Evolutionary conservation across 92 coral and sea anemone species (phyloP).

Genomic region (Bergia sp.): DNA sequence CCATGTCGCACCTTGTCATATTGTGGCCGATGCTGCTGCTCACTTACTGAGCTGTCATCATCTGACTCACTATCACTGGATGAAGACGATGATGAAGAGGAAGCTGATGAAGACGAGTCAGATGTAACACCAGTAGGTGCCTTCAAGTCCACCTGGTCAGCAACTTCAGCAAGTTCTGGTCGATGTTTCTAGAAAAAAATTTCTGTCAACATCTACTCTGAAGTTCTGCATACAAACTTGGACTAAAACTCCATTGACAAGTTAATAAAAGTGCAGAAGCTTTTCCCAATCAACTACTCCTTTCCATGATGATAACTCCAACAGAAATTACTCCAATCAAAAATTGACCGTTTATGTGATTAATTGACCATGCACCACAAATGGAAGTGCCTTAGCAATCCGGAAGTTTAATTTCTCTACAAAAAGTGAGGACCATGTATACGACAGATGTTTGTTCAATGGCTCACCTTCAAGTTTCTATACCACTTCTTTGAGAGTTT

Average conservation of each 20-base stretch:
- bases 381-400: too few species aligned
- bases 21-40: not conserved
- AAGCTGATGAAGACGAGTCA: slow-evolving; percentile 93
- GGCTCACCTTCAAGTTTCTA: slow-evolving; percentile 75
- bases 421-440: not conserved
- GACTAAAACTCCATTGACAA: too few species aligned
- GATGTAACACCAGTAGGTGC: slow-evolving; percentile 92
- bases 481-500: slow-evolving; percentile 92
- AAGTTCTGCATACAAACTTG: too few species aligned
- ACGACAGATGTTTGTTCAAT: not conserved
- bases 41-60: slow-evolving; percentile 29
- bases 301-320: too few species aligned
- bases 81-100: slow-evolving; percentile 87
- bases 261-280: too few species aligned
- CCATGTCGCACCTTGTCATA: slow-evolving; percentile 53
- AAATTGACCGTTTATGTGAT: too few species aligned
- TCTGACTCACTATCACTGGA: slow-evolving; percentile 63
- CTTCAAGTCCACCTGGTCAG: slow-evolving; percentile 75
- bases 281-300: too few species aligned
- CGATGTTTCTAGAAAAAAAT: slow-evolving; percentile 71
- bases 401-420: too few species aligned
- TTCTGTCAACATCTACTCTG: not conserved
- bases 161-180: slow-evolving; percentile 87
- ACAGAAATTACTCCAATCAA: too few species aligned
- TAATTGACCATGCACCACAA: too few species aligned